These are phyloP conservation scores for Rhogogaster chlorosoma DNA, from an alignment of 2,888 invertebrate genomes.

Conservation along the genomic window DNA sequence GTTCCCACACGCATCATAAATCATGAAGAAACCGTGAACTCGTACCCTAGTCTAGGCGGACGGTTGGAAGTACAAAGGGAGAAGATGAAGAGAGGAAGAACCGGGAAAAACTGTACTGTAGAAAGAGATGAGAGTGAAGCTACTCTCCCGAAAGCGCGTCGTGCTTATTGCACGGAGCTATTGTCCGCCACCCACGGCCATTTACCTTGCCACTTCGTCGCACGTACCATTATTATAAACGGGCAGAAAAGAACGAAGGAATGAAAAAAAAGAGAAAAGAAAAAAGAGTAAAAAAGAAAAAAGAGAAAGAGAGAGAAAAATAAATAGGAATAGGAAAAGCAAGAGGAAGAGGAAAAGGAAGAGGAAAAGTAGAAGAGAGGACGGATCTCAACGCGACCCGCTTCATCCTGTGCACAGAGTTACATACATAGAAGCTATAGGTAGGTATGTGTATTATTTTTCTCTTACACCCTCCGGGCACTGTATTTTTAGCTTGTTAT, in stretches of 20 bases:
- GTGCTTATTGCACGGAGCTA: slow-evolving; percentile 35
- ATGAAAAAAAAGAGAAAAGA: not conserved
- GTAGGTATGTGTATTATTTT: slow-evolving; percentile 6
- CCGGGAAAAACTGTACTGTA: not conserved
- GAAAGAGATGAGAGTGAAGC: slow-evolving; percentile 32
- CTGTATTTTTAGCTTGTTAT: slow-evolving; percentile 44
- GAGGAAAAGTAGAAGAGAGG: not conserved
- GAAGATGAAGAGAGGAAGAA: not conserved
- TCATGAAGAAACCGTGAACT: slow-evolving; percentile 24
- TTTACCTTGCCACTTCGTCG: slow-evolving; percentile 39
- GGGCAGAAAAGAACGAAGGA: not conserved
- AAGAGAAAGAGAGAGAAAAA: not conserved
- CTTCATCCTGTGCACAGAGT: not conserved
- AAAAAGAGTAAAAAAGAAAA: not conserved
- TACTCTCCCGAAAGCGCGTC: slow-evolving; percentile 19
- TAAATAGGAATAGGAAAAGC: not conserved
- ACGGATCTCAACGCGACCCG: slow-evolving; percentile 20
- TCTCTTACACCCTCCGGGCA: not conserved
- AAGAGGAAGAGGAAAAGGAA: not conserved
- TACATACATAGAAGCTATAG: not conserved
- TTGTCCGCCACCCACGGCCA: slow-evolving; percentile 44
- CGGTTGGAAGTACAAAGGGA: not conserved
- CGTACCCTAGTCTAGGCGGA: not conserved
- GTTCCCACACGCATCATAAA: not conserved
- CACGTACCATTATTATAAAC: slow-evolving; percentile 25